Conservation (phyloP, 1,140 invertebrate species). For the Rhopalosiphum padi region DNA sequence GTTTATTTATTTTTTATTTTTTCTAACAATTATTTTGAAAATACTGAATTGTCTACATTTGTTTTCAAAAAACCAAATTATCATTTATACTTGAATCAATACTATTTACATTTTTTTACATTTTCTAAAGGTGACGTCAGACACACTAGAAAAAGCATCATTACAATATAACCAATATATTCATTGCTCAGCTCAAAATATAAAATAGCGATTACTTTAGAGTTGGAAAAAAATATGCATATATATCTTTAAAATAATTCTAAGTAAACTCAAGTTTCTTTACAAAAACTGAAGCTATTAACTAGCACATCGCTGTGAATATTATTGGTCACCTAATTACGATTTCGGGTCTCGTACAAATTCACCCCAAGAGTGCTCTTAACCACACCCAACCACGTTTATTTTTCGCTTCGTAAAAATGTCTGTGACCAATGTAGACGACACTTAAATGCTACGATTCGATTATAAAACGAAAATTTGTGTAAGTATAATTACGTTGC, state of each 20-base stretch:
- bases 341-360: constrained; percentile 21
- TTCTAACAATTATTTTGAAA: background rate
- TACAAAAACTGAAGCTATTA: background rate
- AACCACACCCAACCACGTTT: background rate
- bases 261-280: background rate
- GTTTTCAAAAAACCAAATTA: background rate
- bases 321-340: constrained; percentile 20
- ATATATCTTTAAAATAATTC: background rate
- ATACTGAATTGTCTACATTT: background rate
- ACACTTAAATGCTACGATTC: constrained; percentile 19
- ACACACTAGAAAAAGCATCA: no score
- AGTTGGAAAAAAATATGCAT: background rate
- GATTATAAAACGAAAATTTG: constrained; percentile 34
- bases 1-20: background rate
- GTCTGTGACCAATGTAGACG: background rate
- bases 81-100: background rate
- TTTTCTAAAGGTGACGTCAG: no score
- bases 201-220: background rate
- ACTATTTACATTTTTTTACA: background rate
- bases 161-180: background rate
- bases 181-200: background rate
- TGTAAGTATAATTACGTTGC: constrained; percentile 32
- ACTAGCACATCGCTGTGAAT: background rate
- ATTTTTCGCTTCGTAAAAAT: constrained; percentile 36
- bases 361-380: background rate